Evolutionary conservation across 1,140 invertebrate genomes (phyloP).

Genomic region (Drosophila orosa): DNA sequence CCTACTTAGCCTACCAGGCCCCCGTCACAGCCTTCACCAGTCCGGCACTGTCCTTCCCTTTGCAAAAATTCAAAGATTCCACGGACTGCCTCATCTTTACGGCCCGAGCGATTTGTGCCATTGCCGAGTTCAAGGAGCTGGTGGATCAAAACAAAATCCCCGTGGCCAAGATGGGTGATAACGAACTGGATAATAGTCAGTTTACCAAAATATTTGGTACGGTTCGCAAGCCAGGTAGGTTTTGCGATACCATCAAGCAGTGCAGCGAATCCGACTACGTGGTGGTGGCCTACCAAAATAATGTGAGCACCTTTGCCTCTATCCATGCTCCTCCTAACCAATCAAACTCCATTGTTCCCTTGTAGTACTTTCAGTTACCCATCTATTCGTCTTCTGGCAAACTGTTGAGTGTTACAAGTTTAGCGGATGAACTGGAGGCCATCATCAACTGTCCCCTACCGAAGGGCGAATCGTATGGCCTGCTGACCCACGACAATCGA

Average conservation of each 20-base stretch:
- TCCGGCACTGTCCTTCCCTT: slow-evolving; percentile 90
- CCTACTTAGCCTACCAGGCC: slow-evolving; percentile 90
- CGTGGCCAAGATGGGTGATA: slow-evolving; percentile 90
- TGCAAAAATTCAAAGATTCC: slow-evolving; percentile 86
- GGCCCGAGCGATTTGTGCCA: slow-evolving; percentile 88
- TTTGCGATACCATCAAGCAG: slow-evolving; percentile 88
- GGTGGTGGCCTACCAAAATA: slow-evolving; percentile 91
- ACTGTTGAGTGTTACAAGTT: slow-evolving; percentile 19
- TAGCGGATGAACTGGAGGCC: slow-evolving; percentile 83
- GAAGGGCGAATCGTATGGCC: slow-evolving; percentile 87
- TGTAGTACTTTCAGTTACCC: slow-evolving; percentile 90
- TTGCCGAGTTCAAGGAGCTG: slow-evolving; percentile 88
- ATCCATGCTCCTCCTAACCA: not conserved
- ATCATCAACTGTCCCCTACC: slow-evolving; percentile 85
- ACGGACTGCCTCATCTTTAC: slow-evolving; percentile 88
- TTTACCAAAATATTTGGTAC: slow-evolving; percentile 94
- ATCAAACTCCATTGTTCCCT: not conserved
- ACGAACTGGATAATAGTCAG: slow-evolving; percentile 94
- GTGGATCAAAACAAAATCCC: slow-evolving; percentile 90
- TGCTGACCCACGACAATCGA: slow-evolving; percentile 92
- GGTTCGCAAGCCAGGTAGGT: slow-evolving; percentile 89
- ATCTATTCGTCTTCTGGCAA: slow-evolving; percentile 87
- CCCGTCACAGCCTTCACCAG: slow-evolving; percentile 91
- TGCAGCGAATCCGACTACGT: slow-evolving; percentile 88
- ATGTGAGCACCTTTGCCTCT: slow-evolving; percentile 88